phyloP scores from a whole-genome alignment of 2,797 vertebrate species.

The Kryptolebias ocellatus region DNA sequence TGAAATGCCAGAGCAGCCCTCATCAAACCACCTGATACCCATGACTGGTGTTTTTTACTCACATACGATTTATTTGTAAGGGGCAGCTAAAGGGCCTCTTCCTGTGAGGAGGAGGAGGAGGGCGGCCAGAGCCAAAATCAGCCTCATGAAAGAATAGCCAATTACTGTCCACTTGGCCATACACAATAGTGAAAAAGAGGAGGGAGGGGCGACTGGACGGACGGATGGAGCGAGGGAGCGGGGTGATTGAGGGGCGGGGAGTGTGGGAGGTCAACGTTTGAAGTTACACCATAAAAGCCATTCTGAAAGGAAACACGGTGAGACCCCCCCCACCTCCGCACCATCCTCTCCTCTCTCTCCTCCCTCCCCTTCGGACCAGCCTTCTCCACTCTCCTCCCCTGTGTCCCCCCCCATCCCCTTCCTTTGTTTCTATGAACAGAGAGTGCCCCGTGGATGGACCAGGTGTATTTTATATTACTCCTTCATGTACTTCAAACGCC shows the following conservation, averaged over 20 bases:
- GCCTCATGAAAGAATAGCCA: constrained; percentile 81
- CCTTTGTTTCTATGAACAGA: constrained; percentile 73
- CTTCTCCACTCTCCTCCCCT: constrained; percentile 54
- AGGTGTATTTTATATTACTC: constrained; percentile 87
- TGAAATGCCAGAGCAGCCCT: constrained; percentile 56
- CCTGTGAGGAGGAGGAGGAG: constrained; percentile 52
- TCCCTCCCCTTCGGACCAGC: constrained; percentile 60
- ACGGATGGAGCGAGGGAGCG: constrained; percentile 61
- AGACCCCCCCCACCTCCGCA: constrained; percentile 62
- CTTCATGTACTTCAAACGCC: constrained; percentile 84
- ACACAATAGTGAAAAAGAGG: constrained; percentile 79
- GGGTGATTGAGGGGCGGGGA: constrained; percentile 49
- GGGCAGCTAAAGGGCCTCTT: constrained; percentile 74
- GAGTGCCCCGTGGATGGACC: constrained; percentile 76
- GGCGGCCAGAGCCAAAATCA: constrained; percentile 62
- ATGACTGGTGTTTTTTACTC: constrained; percentile 68
- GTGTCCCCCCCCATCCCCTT: constrained; percentile 43
- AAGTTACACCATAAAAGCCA: constrained; percentile 86
- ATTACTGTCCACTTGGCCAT: constrained; percentile 83
- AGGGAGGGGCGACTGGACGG: constrained; percentile 63
- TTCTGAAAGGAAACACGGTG: constrained; percentile 84
- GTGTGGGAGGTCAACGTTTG: constrained; percentile 80
- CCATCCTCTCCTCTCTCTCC: constrained; percentile 50
- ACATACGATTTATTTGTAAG: constrained; percentile 60
- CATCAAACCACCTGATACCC: constrained; percentile 65